Percentiles rank a stretch among this genome's conserved stretches.
Evolutionary conservation across 2,888 invertebrate genomes (phyloP).

Genomic region (Ichneumoninae sp.): DNA sequence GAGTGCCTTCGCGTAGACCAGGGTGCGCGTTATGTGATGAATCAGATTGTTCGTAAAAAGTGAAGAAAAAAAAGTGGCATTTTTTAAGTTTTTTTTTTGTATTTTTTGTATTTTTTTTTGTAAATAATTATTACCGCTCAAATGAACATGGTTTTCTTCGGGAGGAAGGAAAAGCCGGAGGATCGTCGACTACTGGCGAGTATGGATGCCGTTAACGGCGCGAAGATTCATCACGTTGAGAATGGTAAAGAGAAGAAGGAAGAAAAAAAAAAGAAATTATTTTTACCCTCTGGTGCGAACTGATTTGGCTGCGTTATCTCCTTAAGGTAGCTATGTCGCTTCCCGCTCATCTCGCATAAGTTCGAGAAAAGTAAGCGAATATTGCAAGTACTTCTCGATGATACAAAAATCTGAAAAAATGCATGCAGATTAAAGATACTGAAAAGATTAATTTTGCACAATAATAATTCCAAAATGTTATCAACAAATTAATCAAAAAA

Average conservation of each 20-base stretch:
- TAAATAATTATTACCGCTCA: neutral
- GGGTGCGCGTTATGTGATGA: neutral
- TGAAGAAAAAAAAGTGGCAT: slow-evolving; percentile 6
- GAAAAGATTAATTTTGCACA: too few relatives aligned
- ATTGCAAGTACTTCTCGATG: too few relatives aligned
- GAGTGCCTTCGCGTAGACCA: neutral
- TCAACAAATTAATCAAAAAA: too few relatives aligned
- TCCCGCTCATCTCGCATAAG: too few relatives aligned
- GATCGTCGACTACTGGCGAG: slow-evolving; percentile 81
- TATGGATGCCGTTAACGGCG: slow-evolving; percentile 79
- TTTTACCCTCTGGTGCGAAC: neutral
- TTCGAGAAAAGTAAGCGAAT: too few relatives aligned
- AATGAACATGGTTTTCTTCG: slow-evolving; percentile 79
- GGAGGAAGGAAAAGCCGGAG: slow-evolving; percentile 80
- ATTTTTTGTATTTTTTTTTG: neutral
- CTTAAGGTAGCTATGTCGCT: too few relatives aligned
- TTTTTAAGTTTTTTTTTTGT: neutral
- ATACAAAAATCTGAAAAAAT: too few relatives aligned
- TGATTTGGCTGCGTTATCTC: neutral
- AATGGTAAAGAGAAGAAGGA: slow-evolving; percentile 78
- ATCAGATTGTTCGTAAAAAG: neutral
- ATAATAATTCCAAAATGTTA: too few relatives aligned
- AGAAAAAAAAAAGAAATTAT: neutral
- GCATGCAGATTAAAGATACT: too few relatives aligned
- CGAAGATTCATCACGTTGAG: slow-evolving; percentile 79